Base-by-base conservation (phyloP, 2,888 invertebrate species). In the Lamproptera curius region DNA sequence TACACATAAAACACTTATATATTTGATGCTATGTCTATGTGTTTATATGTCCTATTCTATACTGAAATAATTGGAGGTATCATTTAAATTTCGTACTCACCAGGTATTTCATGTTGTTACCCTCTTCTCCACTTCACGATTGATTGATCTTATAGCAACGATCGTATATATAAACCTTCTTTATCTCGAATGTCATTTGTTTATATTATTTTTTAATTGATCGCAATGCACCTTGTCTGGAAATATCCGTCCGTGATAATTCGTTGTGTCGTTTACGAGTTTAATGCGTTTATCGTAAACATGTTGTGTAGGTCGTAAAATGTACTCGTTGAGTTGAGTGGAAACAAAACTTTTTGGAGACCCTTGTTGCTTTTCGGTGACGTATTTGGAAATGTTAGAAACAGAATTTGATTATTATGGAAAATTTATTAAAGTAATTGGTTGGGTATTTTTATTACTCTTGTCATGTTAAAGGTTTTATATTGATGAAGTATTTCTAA, bases 231-330 rank as follows among this genome's bases (percentile, higher is more conserved):
- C 4, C 6, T 6, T 3, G 4, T 20, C 23, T 38, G 38, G 38
- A 38, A 38, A 38, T 38, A 38, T 17, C 38, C 23, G 38, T 14
- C n/a, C n/a, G 38, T 23, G 20, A 16, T 38, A 38, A 38, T 38
- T 4, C 28, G 28, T 28, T 28, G 2, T 28, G 28, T 28, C 28
- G 28, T 28, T 28, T 28, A 28, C 10, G 28, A 28, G n/a, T n/a
- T n/a, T n/a, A n/a, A n/a, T n/a, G n/a, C n/a, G n/a, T n/a, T n/a
- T n/a, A n/a, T n/a, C n/a, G n/a, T n/a, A n/a, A 10, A 28, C 28
- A 9, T 28, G 6, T 28, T 8, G 9, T 28, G 6, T 2, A 9
- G 2, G 28, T 10, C 9, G 9, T 28, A 6, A 2, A n/a, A 28
- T 10, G 28, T 28, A 8, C 28, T 6, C 20, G 6, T 28, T 10